These are phyloP conservation scores for Melieria omissa DNA, from an alignment of 2,888 invertebrate genomes.

Conservation along the genomic window DNA sequence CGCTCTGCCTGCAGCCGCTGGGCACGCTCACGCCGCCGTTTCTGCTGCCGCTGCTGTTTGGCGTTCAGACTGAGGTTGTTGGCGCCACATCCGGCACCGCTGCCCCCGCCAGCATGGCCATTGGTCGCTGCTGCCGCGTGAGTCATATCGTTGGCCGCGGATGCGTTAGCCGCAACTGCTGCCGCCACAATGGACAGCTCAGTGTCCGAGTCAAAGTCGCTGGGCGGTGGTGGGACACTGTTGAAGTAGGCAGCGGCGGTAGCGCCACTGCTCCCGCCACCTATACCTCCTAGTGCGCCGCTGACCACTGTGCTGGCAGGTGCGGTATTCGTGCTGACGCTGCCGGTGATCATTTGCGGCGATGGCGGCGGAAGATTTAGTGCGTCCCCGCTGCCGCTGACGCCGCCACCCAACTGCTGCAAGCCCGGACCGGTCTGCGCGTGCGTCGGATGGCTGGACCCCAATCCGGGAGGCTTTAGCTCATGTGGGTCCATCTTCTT, in stretches of 20 bases:
- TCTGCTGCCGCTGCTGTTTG: constrained; percentile 73
- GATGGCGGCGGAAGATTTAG: constrained; percentile 55
- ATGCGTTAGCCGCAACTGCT: constrained; percentile 50
- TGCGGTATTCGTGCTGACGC: constrained; percentile 43
- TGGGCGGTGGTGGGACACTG: constrained; percentile 41
- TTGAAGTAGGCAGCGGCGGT: constrained; percentile 9
- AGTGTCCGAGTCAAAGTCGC: constrained; percentile 64
- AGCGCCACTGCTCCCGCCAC: constrained; percentile 30
- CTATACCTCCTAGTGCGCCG: constrained; percentile 36
- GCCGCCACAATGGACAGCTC: constrained; percentile 62
- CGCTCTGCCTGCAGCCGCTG: constrained; percentile 91
- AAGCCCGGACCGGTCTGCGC: constrained; percentile 25
- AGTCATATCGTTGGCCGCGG: constrained; percentile 45
- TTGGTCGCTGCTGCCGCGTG: constrained; percentile 46
- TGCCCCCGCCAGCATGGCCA: constrained; percentile 49
- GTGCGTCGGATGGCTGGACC: constrained; percentile 11
- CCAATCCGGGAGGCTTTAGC: constrained; percentile 43
- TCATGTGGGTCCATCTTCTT: constrained; percentile 46
- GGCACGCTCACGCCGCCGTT: constrained; percentile 89
- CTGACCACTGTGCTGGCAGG: constrained; percentile 38
- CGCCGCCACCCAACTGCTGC: constrained; percentile 26
- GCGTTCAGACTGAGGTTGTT: constrained; percentile 57
- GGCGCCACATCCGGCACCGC: constrained; percentile 39
- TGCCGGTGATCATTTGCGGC: constrained; percentile 43
- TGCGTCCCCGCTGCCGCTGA: constrained; percentile 40